These are phyloP conservation scores for Phyto melanocephala DNA, from an alignment of 2,888 invertebrate genomes.

Conservation along the genomic window DNA sequence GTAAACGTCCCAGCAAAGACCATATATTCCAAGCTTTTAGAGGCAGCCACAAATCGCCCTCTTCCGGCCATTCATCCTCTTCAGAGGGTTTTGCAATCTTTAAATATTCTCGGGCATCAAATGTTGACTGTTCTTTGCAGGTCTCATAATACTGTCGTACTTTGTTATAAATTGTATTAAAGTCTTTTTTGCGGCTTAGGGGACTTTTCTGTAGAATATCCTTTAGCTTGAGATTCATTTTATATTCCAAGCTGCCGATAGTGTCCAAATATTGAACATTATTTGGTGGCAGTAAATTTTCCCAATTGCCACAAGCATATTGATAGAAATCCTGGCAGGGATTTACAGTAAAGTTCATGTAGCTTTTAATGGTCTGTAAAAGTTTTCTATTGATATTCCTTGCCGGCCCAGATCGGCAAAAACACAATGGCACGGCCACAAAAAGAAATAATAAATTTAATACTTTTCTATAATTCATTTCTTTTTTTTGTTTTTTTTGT, in stretches of 20 bases:
- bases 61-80: constrained; percentile 59
- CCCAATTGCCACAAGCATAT: constrained; percentile 69
- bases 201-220: constrained; percentile 32
- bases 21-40: constrained; percentile 56
- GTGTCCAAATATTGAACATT: constrained; percentile 54
- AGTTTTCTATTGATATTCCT: constrained; percentile 28
- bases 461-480: too few species aligned
- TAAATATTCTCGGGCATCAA: constrained; percentile 63
- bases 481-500: too few species aligned
- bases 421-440: neutral
- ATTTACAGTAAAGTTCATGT: constrained; percentile 52
- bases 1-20: constrained; percentile 61
- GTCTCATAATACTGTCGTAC: constrained; percentile 57
- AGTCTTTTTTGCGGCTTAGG: constrained; percentile 27
- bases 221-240: constrained; percentile 42
- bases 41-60: neutral
- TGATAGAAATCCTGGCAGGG: too few species aligned
- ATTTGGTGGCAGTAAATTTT: constrained; percentile 43
- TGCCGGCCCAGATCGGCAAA: neutral
- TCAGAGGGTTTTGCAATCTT: constrained; percentile 54
- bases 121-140: constrained; percentile 57
- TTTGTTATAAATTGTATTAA: constrained; percentile 57
- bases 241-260: constrained; percentile 61
- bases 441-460: neutral
- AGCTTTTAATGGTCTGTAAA: constrained; percentile 52